Base-by-base conservation (phyloP, 2,888 invertebrate genomes). In the Monopis laevigella region DNA sequence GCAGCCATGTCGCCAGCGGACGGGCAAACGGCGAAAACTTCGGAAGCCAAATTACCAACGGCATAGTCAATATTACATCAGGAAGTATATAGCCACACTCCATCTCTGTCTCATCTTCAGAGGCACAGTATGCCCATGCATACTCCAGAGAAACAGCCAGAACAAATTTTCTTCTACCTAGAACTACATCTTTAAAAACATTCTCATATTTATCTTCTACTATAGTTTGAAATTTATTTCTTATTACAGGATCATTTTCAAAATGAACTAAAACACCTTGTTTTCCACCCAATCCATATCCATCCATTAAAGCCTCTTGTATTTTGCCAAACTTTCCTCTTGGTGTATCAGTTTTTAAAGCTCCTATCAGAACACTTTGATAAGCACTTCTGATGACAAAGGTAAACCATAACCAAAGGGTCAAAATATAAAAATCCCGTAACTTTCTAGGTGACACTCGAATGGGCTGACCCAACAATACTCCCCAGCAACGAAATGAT, bases 391-490 rank as follows among this genome's bases (percentile, higher is more conserved):
- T 59, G 3, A 72, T 55, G 1, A 71, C 65, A 44, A 72, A 74
- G 1, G 69, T 65, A 16, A 73, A 74, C 69, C 67, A 71, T 40
- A 74, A 50, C 73, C 73, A 74, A 14, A 73, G 41, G 12, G 56
- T 50, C 10, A 73, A 49, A 6, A 73, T 56, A 42, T 73, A 73
- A 42, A 71, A 67, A 50, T 73, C 72, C 45, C 72, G 52, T 29
- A 72, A 72, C n/a, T 58, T 55, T 46, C 46, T 58, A 2, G 70
- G 72, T 7, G 54, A 51, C 1, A 72, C 55, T 32, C 51, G 51
- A 6, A 73, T 59, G 0, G 71, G 65, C 43, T 73, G 73, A 1
- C 71, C 71, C 39, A 70, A 48, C 52, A 71, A 48, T 2, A 71
- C 56, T 17, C 65, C 70, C 71, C 73, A 73, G 14, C 61, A 59